Base-by-base conservation (phyloP, 2,888 invertebrate genomes). In the Drosophila birchii region DNA sequence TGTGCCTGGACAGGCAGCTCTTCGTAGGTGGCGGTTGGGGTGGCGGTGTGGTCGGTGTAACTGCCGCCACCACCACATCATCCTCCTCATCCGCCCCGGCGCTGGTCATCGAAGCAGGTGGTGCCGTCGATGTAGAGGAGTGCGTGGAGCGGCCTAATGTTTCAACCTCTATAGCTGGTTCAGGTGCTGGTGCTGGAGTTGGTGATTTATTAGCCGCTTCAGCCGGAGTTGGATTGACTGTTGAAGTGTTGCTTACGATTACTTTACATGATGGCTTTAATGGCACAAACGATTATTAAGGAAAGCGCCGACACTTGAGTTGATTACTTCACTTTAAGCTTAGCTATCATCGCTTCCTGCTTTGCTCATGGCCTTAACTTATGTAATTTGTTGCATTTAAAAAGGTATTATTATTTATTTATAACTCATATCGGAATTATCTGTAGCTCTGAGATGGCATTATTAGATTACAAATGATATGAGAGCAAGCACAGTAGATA, bases 1-100 rank as follows among this genome's bases (percentile, higher is more conserved):
- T 92, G 78, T 92, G 91, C 39, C 91, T 89, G 29, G 91, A 92
- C 44, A 92, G 90, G 80, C 92, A 92, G 76, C 91, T 92, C 76
- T 91, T 93, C 38, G 83, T 80, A 23, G 90, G 88, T 41, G 85
- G 82, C 43, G 81, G 78, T 3, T 69, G 69, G 12, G 62, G 29
- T 5, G 44, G 34, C n/a, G 70, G 63, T 54, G 69, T 41, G 51
- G 68, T 41, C 16, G 57, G 14, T 51, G 54, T 32, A 32, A 76
- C 36, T 23, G 51, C n/a, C 5, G 44, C 34, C 53, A 55, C 72
- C 20, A 41, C 60, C 18, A 67, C 64, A 12, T 44, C 59, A 12
- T 69, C 73, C 38, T 80, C 75, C 5, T 83, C 74, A n/a, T 73
- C 66, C 23, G 51, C 68, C 7, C 59, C 75, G 20, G 72, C 84